Evolutionary conservation across 2,888 invertebrate genomes (phyloP).

Genomic region (Cosmopolites sordidus): DNA sequence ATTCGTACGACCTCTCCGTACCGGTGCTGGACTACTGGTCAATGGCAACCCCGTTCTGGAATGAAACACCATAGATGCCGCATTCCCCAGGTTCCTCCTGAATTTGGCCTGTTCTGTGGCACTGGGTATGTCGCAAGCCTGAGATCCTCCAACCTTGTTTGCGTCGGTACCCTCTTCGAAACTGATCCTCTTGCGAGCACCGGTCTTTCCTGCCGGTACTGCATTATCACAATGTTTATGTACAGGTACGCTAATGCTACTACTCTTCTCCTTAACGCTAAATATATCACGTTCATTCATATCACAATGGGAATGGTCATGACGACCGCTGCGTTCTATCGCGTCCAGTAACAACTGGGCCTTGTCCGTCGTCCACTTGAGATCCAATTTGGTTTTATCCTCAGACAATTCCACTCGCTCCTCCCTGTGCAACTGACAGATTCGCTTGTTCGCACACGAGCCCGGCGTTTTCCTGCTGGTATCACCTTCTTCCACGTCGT

Average conservation of each 20-base stretch:
- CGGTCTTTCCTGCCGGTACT: conserved; percentile 33
- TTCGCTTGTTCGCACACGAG: conserved; percentile 10
- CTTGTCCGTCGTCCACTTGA: conserved; percentile 31
- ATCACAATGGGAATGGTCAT: conserved; percentile 44
- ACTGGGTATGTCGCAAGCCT: conserved; percentile 56
- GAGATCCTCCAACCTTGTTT: conserved; percentile 1
- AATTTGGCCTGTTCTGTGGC: conserved; percentile 69
- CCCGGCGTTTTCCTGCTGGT: neutral
- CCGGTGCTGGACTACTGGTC: conserved; percentile 82
- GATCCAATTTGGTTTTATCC: conserved; percentile 20
- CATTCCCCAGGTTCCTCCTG: conserved; percentile 69
- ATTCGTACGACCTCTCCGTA: conserved; percentile 69
- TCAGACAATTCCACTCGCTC: too few relatives aligned
- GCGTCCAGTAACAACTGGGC: conserved; percentile 46
- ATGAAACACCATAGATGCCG: conserved; percentile 81
- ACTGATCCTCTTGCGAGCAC: conserved; percentile 39
- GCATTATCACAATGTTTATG: conserved; percentile 47
- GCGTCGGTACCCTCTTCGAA: conserved; percentile 37
- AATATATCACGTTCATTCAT: conserved; percentile 47
- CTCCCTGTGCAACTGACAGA: conserved; percentile 25
- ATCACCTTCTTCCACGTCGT: conserved; percentile 60
- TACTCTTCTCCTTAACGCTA: conserved; percentile 44
- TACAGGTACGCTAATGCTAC: conserved; percentile 42
- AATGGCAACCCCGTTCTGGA: conserved; percentile 75
- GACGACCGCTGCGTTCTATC: conserved; percentile 43